phyloP scores from a whole-genome alignment of 2,888 invertebrate genomes.

The Suillia variegata region DNA sequence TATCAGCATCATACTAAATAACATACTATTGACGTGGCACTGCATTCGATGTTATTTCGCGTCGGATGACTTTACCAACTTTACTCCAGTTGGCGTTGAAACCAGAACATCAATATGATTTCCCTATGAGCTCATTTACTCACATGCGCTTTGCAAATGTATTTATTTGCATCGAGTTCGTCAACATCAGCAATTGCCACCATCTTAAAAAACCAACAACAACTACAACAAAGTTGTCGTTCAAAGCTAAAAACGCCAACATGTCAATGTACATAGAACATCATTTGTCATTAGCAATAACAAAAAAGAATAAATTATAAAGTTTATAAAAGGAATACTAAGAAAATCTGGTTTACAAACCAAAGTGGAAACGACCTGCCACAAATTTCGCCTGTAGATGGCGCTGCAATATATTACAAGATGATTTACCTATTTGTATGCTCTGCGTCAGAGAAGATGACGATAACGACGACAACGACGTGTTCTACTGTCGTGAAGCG shows the following conservation, averaged over 20 bases:
- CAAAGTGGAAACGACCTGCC: neutral
- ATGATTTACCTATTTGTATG: neutral
- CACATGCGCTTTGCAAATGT: conserved; percentile 51
- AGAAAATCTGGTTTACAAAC: too few species aligned
- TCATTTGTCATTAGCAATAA: neutral
- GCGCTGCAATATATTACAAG: neutral
- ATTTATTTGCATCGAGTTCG: conserved; percentile 54
- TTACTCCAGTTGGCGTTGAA: too few species aligned
- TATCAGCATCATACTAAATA: too few species aligned
- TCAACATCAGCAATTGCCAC: conserved; percentile 43
- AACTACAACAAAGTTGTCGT: neutral
- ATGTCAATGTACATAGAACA: conserved; percentile 11
- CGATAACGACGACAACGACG: too few species aligned
- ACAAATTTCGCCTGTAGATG: neutral
- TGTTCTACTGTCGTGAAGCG: too few species aligned
- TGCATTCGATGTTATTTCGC: too few species aligned
- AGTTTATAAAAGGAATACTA: neutral
- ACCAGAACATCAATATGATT: too few species aligned
- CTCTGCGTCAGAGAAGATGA: too few species aligned
- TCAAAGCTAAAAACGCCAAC: neutral
- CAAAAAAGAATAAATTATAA: neutral
- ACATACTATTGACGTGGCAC: too few species aligned
- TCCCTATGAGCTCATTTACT: conserved; percentile 54
- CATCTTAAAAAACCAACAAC: neutral
- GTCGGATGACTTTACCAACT: too few species aligned